These are phyloP conservation scores for Coregonus clupeaformis DNA, from an alignment of 2,113 vertebrate genomes.

Conservation along the genomic window DNA sequence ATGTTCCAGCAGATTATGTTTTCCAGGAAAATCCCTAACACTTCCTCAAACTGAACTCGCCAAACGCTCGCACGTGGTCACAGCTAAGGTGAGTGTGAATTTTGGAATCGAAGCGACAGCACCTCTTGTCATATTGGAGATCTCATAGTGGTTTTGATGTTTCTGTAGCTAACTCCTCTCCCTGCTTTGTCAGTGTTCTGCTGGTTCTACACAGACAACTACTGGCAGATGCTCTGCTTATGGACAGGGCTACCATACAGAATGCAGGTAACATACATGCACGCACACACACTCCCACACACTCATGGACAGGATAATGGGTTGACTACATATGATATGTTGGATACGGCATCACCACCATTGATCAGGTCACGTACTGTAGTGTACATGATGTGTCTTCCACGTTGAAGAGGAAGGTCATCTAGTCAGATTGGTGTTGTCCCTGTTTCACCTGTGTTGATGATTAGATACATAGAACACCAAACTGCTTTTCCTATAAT, in stretches of 20 bases:
- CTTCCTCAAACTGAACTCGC: slow-evolving; percentile 81
- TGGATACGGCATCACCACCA: no score
- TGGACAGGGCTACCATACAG: slow-evolving; percentile 79
- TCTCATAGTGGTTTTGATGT: background rate
- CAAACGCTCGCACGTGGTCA: slow-evolving; percentile 70
- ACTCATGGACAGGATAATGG: background rate
- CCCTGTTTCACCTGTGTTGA: no score
- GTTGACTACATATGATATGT: no score
- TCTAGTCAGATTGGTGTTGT: no score
- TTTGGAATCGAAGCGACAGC: background rate
- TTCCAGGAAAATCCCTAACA: slow-evolving; percentile 83
- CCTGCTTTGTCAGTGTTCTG: slow-evolving; percentile 74
- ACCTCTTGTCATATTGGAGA: background rate
- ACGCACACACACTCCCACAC: slow-evolving; percentile 3
- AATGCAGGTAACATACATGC: slow-evolving; percentile 83
- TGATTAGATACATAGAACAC: no score
- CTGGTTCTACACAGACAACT: slow-evolving; percentile 85
- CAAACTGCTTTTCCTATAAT: no score
- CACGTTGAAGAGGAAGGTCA: no score
- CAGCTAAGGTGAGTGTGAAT: slow-evolving; percentile 66
- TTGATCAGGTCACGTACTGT: no score
- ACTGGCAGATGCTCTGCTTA: slow-evolving; percentile 85
- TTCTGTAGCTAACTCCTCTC: background rate
- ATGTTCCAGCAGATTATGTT: slow-evolving; percentile 86
- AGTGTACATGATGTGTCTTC: no score